phyloP scores from a whole-genome alignment of 1,140 invertebrate genomes.

The Leptoteleia sp. region DNA sequence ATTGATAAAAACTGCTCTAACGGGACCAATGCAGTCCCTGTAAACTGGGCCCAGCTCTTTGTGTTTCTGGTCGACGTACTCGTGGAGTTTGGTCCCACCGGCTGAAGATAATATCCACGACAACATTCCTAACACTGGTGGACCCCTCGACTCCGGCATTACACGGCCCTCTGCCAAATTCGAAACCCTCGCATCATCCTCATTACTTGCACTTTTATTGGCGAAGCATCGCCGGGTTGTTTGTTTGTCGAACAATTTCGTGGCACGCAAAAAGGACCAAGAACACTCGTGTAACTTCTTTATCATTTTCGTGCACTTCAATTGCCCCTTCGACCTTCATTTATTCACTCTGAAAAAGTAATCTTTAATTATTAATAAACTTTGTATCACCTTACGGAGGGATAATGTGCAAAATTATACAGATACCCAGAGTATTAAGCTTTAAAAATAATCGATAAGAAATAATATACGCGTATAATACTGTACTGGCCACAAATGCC shows the following conservation, averaged over 20 bases:
- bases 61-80: conserved; percentile 88
- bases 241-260: conserved; percentile 34
- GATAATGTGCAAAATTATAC: no score
- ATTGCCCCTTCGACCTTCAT: not conserved
- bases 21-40: conserved; percentile 85
- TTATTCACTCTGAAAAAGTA: not conserved
- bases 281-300: conserved; percentile 41
- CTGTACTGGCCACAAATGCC: no score
- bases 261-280: conserved; percentile 40
- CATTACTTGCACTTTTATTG: conserved; percentile 18
- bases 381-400: no score
- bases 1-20: conserved; percentile 87
- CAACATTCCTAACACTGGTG: conserved; percentile 76
- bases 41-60: conserved; percentile 88
- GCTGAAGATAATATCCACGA: conserved; percentile 73
- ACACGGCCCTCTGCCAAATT: conserved; percentile 3
- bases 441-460: no score
- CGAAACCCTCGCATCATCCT: not conserved
- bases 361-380: not conserved
- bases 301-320: conserved; percentile 9
- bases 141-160: conserved; percentile 75
- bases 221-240: conserved; percentile 2
- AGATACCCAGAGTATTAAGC: no score
- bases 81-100: conserved; percentile 82
- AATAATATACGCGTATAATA: no score